phyloP scores from a whole-genome alignment of 2,888 invertebrate species.

The Hemithea aestivaria region DNA sequence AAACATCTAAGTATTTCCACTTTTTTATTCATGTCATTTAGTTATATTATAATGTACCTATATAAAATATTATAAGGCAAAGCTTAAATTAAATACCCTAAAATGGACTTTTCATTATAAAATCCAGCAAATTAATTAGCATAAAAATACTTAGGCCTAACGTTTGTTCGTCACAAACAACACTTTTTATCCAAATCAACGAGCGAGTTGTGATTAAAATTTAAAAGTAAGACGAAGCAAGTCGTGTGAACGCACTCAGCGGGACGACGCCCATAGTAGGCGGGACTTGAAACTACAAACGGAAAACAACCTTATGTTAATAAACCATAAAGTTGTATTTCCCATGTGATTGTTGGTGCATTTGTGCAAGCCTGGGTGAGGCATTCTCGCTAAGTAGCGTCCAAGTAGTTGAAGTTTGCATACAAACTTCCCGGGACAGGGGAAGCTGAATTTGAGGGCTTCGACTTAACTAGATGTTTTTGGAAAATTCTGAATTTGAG shows the following conservation, averaged over 20 bases:
- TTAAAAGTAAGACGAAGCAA: slow-evolving; percentile 63
- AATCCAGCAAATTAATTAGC: no score
- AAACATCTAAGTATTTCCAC: no score
- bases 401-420: slow-evolving; percentile 58
- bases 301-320: slow-evolving; percentile 34
- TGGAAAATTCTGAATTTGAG: slow-evolving; percentile 4
- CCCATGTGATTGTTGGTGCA: slow-evolving; percentile 38
- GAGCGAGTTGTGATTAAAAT: slow-evolving; percentile 70
- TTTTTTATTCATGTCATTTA: no score
- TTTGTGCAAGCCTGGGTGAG: slow-evolving; percentile 64
- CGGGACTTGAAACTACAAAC: slow-evolving; percentile 47
- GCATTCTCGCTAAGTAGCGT: slow-evolving; percentile 66
- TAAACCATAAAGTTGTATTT: slow-evolving; percentile 24
- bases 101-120: no score
- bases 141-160: slow-evolving; percentile 26
- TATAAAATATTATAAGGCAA: no score
- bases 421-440: slow-evolving; percentile 29
- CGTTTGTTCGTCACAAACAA: slow-evolving; percentile 52
- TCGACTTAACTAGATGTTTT: slow-evolving; percentile 10
- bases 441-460: slow-evolving; percentile 16
- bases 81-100: no score
- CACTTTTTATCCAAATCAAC: slow-evolving; percentile 68
- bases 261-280: slow-evolving; percentile 73
- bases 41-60: no score
- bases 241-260: slow-evolving; percentile 66